Base-by-base conservation (phyloP, 2,113 vertebrate species). In the Tupaia chinensis region DNA sequence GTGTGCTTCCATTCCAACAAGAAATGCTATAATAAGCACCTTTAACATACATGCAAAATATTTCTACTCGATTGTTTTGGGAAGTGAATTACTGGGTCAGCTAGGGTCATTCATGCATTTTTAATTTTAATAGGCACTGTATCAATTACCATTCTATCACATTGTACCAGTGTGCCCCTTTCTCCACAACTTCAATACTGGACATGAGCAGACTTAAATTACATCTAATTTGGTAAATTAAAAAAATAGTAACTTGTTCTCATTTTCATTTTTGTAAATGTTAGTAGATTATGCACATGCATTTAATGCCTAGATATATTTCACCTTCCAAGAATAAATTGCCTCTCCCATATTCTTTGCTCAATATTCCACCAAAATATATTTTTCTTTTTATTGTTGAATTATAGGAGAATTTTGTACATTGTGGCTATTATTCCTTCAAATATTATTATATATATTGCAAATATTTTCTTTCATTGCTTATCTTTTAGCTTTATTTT, bases 201-300 rank as follows among this genome's bases (percentile, higher is more conserved):
- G 63, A 69, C n/a, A 58, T 29, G 54, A 22, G 4, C 9, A 76
- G 27, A 9, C 22, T 86, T 81, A 58, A 9, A 91, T 73, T 63
- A 84, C 32, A 84, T 78, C 56, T 94, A 66, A 2, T 32, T 95
- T 84, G 23, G 83, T 65, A 22, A 7, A 29, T 54, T n/a, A 70
- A 93, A 70, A 82, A 56, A 53, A 61, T 14, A 13, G 27, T 76
- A 66, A 72, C 25, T 54, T 32, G 4, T 56, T 79, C n/a, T 83
- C 25, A 58, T 88, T 81, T 83, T 12, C 44, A 90, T 69, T 93
- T 94, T 44, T 74, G 61, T 89, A 61, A 92, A 89, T 93, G 7
- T 77, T 84, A 65, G n/a, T 19, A 83, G 70, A 78, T 72, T 82
- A 81, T 29, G 7, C 34, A 89, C 53, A 32, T 78, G 7, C 78